Evolutionary conservation across 2,113 vertebrate species (phyloP), one percentile per base, ranked within the genome.

Genomic region (Tauraco erythrolophus): DNA sequence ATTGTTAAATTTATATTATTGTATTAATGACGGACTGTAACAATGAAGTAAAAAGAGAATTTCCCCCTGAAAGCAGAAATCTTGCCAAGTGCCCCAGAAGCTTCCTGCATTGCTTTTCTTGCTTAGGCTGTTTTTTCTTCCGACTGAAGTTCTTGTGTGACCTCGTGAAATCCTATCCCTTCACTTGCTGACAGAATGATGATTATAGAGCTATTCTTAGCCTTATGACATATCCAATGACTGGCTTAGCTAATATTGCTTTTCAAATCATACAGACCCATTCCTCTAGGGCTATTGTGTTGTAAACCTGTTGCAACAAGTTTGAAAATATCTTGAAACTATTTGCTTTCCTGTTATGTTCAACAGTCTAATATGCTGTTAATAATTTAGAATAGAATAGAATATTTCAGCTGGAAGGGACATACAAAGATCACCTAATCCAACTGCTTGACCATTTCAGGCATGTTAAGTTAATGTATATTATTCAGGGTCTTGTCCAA

Each of bases 81-180:
- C 60, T 39, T 64, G 39, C 53, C 62, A 74, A 58, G 19, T 15
- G 14, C 25, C 53, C 33, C 56, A 86, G 24, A 60, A 91, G 16
- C 14, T 71, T 81, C 35, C 51, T 22, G 7, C 30, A 17, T 3
- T 60, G 35, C 24, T 84, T 64, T 88, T 75, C 88, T 69, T 60
- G 13, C 45, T 74, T 84, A 57, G 84, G 46, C 18, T 62, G 12
- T 2, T n/a, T 68, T 64, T 86, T 53, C 24, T 31, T 66, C 23
- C 62, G 37, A 75, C 43, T 83, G 70, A 85, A 85, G 37, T 41
- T 82, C 76, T 87, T 57, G 33, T 56, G 39, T 84, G 91, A 91
- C 80, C 88, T 92, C 13, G 6, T 75, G 91, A 97, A 95, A 97
- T 64, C 69, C 61, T 92, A 87, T 45, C 65, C 56, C 50, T 89